Conservation (phyloP, 2,888 invertebrate species). For the Charanyca ferruginea region DNA sequence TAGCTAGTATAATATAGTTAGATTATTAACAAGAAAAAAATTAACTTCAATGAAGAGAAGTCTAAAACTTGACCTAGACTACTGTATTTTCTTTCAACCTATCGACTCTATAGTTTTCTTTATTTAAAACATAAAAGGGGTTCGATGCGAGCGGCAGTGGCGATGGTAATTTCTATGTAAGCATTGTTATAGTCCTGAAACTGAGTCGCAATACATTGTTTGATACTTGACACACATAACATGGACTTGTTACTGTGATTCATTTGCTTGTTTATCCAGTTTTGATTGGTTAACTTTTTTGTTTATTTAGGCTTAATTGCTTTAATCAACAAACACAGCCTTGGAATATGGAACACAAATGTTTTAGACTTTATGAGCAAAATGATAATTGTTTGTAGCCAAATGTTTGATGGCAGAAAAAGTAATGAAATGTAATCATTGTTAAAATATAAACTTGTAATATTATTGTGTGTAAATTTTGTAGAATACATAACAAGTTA, state of each 20-base stretch:
- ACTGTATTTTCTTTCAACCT: not conserved
- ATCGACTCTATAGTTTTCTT: slow-evolving; percentile 58
- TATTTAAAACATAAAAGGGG: slow-evolving; percentile 69
- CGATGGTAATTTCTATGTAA: slow-evolving; percentile 87
- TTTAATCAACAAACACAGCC: not conserved
- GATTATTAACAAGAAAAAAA: too few species aligned
- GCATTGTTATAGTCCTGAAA: slow-evolving; percentile 85
- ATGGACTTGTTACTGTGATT: slow-evolving; percentile 9
- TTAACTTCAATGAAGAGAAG: not conserved
- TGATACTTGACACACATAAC: slow-evolving; percentile 74
- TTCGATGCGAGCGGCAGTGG: slow-evolving; percentile 66
- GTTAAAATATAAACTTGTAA: not conserved
- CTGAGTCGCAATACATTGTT: slow-evolving; percentile 49
- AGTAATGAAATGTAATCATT: not conserved
- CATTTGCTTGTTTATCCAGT: not conserved
- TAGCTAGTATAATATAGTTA: too few species aligned
- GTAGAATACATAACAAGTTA: not conserved
- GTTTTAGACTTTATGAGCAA: not conserved
- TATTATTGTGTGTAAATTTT: too few species aligned
- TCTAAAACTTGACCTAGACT: not conserved
- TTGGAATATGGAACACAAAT: not conserved
- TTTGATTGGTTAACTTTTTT: slow-evolving; percentile 6
- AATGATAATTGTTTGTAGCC: not conserved
- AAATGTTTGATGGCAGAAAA: not conserved
- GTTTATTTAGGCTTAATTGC: not conserved